A percentile compares a stretch with the other conserved stretches of the same genome.
phyloP scores from a whole-genome alignment of 2,113 vertebrate species.

The Benitochromis conjunctus region DNA sequence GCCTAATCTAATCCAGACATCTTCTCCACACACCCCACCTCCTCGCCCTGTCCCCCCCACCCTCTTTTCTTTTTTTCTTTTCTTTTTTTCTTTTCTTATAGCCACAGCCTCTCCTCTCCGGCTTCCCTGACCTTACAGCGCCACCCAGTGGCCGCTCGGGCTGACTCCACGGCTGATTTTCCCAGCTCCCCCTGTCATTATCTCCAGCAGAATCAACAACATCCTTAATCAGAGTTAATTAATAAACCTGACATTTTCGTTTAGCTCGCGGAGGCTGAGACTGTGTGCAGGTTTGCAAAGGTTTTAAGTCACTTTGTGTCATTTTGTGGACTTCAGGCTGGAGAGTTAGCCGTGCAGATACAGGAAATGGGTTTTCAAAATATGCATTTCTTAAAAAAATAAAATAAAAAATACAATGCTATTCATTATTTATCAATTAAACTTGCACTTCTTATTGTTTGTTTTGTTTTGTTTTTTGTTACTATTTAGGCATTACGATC shows the following conservation, averaged over 20 bases:
- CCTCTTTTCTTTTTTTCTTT: background rate
- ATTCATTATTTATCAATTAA: background rate
- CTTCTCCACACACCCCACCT: background rate
- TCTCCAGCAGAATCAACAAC: background rate
- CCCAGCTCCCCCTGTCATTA: background rate
- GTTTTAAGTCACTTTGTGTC: background rate
- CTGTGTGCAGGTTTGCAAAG: background rate
- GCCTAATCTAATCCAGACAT: background rate
- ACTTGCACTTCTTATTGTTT: background rate
- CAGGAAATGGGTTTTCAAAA: background rate
- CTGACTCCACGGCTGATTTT: background rate
- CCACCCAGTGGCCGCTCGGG: conserved; percentile 57
- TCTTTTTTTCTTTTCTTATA: background rate
- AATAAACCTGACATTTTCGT: background rate
- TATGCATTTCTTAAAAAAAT: background rate
- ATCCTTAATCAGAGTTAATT: background rate
- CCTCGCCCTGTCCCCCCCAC: background rate
- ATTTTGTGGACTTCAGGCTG: background rate
- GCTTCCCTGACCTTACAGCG: conserved; percentile 64
- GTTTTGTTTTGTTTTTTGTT: background rate
- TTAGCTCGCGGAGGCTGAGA: background rate
- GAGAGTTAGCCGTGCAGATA: background rate
- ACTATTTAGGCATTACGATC: background rate
- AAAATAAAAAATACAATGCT: background rate
- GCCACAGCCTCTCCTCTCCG: background rate